Conservation (phyloP, 2,113 vertebrate species). For the Cichladusa arquata region DNA sequence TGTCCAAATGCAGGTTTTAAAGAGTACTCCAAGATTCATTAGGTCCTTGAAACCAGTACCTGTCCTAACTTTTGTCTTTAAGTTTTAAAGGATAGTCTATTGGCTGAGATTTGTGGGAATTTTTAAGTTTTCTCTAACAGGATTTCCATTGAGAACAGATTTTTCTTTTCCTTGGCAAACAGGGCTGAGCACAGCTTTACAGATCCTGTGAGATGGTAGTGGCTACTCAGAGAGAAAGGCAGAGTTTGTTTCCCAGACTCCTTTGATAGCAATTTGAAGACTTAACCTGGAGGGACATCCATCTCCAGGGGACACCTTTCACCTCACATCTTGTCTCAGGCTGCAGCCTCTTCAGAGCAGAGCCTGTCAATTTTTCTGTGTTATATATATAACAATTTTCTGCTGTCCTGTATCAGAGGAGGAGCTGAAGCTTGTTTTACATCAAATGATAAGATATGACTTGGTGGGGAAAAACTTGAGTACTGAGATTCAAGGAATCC, state of each 20-base stretch:
- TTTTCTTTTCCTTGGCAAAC: neutral
- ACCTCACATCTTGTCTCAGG: constrained; percentile 10
- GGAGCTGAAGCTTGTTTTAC: neutral
- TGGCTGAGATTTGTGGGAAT: neutral
- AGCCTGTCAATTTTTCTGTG: constrained; percentile 2
- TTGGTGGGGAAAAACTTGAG: neutral
- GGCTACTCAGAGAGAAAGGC: neutral
- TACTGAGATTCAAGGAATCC: neutral
- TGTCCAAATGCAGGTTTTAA: neutral
- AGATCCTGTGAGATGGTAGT: neutral
- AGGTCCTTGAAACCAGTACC: neutral
- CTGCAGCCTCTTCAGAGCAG: neutral
- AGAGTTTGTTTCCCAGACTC: neutral
- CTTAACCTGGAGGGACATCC: constrained; percentile 12
- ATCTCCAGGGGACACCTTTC: constrained; percentile 25
- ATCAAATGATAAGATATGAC: neutral
- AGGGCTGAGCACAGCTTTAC: neutral
- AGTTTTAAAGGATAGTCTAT: neutral
- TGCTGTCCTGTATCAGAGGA: neutral
- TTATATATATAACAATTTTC: neutral
- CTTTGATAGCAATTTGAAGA: neutral
- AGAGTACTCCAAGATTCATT: neutral
- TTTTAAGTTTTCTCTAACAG: neutral
- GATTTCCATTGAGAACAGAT: neutral
- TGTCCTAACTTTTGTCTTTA: neutral